Conservation (phyloP, 2,888 invertebrate species). For the Eubasilissa splendida region DNA sequence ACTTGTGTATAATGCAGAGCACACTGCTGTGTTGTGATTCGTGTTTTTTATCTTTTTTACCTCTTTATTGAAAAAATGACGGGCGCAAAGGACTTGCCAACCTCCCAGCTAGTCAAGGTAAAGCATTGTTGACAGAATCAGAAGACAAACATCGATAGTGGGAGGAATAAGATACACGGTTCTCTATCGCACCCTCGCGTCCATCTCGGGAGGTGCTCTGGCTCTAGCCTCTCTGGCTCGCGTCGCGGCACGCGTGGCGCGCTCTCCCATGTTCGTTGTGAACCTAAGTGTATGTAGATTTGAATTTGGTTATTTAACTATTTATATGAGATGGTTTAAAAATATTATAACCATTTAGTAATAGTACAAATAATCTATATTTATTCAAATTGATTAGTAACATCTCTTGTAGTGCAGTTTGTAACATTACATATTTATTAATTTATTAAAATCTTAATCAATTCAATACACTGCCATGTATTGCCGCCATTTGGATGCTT, state of each 20-base stretch:
- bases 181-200: not conserved
- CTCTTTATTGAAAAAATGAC: slow-evolving; percentile 65
- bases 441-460: too few relatives aligned
- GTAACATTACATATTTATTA: too few relatives aligned
- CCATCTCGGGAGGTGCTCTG: not conserved
- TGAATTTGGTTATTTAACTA: too few relatives aligned
- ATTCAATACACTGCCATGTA: too few relatives aligned
- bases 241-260: too few relatives aligned
- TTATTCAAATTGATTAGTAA: too few relatives aligned
- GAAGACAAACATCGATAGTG: slow-evolving; percentile 43
- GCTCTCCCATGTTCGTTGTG: slow-evolving; percentile 40
- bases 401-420: too few relatives aligned
- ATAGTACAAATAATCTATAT: too few relatives aligned
- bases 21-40: slow-evolving; percentile 70
- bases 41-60: slow-evolving; percentile 71
- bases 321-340: too few relatives aligned
- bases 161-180: slow-evolving; percentile 19
- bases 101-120: slow-evolving; percentile 79
- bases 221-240: not conserved
- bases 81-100: slow-evolving; percentile 77
- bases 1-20: slow-evolving; percentile 38
- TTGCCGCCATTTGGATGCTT: too few relatives aligned
- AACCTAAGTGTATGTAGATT: slow-evolving; percentile 12
- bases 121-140: slow-evolving; percentile 50
- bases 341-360: too few relatives aligned